Evolutionary conservation across 2,113 vertebrate species (phyloP).

Genomic region (Mesembrinibis cayennensis): DNA sequence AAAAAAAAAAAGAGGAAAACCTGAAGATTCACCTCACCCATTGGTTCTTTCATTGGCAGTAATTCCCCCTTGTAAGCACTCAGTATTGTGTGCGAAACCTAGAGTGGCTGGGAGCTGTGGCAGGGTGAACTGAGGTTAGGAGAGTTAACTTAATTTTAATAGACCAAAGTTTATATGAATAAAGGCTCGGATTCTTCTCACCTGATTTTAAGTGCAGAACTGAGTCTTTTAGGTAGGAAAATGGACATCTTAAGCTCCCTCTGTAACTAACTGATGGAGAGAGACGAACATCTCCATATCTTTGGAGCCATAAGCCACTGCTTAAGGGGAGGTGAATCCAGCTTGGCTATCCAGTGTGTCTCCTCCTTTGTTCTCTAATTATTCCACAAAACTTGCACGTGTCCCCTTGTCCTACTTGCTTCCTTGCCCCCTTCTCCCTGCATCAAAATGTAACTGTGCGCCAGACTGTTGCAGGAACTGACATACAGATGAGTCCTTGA

Average conservation of each 20-base stretch:
- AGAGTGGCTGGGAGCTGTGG: not conserved
- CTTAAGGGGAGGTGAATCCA: not conserved
- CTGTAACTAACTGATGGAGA: not conserved
- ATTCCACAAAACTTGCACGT: not conserved
- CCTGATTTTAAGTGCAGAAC: not conserved
- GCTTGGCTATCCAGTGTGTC: accelerated
- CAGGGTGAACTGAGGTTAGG: not conserved
- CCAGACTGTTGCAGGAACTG: not conserved
- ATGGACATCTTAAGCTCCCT: not conserved
- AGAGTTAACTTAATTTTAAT: not conserved
- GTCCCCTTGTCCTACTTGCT: not conserved
- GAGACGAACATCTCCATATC: accelerated
- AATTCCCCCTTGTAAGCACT: not conserved
- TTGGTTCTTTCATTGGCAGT: not conserved
- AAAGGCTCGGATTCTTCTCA: not conserved
- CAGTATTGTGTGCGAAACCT: accelerated
- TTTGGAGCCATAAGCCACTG: not conserved
- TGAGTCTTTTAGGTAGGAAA: not conserved
- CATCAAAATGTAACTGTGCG: not conserved
- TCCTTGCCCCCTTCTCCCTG: accelerated
- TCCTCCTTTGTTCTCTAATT: not conserved
- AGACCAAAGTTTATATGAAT: not conserved
- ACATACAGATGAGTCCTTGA: not conserved
- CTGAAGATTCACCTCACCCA: accelerated
- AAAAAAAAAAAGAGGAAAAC: not conserved